Conservation (phyloP, 2,113 vertebrate species). For the Mugil cephalus region DNA sequence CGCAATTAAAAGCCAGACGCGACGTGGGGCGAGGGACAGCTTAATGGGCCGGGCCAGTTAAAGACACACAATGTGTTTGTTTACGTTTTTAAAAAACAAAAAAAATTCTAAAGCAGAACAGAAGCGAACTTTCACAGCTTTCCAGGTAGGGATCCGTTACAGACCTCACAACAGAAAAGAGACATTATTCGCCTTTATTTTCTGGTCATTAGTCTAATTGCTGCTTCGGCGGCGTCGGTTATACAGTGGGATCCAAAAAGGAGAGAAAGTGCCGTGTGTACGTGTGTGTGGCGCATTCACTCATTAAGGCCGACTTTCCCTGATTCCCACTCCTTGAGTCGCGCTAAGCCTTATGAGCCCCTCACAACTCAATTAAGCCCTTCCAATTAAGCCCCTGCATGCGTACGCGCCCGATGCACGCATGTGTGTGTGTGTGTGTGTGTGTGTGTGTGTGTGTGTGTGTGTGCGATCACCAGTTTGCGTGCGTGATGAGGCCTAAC, state of each 20-base stretch:
- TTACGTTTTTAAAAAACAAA: too few species aligned
- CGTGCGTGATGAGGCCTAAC: conserved; percentile 72
- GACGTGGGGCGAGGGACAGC: conserved; percentile 34
- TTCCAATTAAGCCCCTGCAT: conserved; percentile 76
- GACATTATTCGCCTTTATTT: conserved; percentile 57
- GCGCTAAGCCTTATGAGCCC: conserved; percentile 81
- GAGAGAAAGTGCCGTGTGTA: conserved; percentile 36
- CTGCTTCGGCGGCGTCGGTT: conserved; percentile 52
- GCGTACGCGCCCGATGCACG: conserved; percentile 36
- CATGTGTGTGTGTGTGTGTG: conserved; percentile 16
- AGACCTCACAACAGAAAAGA: conserved; percentile 34
- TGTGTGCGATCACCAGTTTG: background rate
- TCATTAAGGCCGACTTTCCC: conserved; percentile 79
- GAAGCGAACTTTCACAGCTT: conserved; percentile 6
- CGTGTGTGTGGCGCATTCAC: conserved; percentile 63
- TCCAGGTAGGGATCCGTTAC: conserved; percentile 25
- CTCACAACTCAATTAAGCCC: conserved; percentile 83
- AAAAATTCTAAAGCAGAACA: background rate
- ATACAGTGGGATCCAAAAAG: conserved; percentile 59
- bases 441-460: conserved; percentile 14
- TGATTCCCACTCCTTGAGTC: conserved; percentile 77
- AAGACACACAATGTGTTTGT: background rate
- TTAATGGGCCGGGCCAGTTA: conserved; percentile 11
- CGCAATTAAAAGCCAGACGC: conserved; percentile 76
- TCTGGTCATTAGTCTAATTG: conserved; percentile 78